These are phyloP conservation scores for Thinocorus orbignyianus DNA, from an alignment of 2,113 vertebrate genomes.

Conservation along the genomic window DNA sequence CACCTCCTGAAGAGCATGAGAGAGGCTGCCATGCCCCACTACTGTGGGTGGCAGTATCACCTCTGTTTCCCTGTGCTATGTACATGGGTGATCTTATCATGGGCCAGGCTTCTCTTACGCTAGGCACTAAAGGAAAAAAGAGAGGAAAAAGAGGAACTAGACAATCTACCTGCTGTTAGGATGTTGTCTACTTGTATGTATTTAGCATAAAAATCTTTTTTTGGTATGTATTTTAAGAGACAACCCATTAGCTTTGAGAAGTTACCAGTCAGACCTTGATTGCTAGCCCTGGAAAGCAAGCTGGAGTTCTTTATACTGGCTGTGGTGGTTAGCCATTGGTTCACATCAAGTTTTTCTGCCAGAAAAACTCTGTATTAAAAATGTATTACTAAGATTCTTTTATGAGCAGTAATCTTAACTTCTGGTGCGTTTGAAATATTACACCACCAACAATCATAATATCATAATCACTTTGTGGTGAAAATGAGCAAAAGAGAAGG, in stretches of 20 bases:
- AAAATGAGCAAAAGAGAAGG: neutral
- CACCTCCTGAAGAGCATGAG: neutral
- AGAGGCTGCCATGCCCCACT: neutral
- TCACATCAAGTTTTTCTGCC: neutral
- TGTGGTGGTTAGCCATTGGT: neutral
- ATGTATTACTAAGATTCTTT: neutral
- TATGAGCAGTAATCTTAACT: neutral
- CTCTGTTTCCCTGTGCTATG: neutral
- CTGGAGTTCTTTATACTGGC: neutral
- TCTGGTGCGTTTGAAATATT: neutral
- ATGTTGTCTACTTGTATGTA: neutral
- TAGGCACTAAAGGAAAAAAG: neutral
- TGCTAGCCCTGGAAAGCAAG: neutral
- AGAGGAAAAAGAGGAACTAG: neutral
- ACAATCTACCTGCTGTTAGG: neutral
- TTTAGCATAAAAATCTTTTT: neutral
- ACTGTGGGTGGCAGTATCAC: neutral
- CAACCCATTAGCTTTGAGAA: neutral
- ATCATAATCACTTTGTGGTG: neutral
- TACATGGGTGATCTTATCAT: neutral
- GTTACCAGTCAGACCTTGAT: neutral
- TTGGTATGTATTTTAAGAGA: neutral
- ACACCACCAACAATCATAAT: neutral
- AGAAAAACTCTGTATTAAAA: neutral
- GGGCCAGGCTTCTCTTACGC: neutral